Conservation (phyloP, 2,113 vertebrate species). For the Anguilla rostrata region DNA sequence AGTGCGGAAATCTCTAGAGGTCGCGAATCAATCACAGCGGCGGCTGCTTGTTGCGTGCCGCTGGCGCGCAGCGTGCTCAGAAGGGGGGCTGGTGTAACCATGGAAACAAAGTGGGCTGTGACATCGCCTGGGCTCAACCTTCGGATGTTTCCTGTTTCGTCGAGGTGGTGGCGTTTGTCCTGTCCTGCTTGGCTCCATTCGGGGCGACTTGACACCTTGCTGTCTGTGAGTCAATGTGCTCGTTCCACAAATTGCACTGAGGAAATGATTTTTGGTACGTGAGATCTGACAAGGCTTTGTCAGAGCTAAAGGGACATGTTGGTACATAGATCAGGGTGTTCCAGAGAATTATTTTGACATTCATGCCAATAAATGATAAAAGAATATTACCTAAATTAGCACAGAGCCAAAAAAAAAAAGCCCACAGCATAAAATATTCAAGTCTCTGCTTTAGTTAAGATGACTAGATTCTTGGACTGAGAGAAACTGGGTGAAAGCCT, state of each 20-base stretch:
- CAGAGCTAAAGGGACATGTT: neutral
- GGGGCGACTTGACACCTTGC: neutral
- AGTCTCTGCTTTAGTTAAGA: too few species aligned
- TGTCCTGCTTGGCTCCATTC: neutral
- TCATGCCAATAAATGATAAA: neutral
- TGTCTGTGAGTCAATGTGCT: neutral
- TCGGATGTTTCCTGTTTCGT: neutral
- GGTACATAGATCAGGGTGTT: neutral
- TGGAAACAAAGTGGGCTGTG: constrained; percentile 47
- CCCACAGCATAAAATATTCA: too few species aligned
- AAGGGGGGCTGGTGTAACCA: constrained; percentile 40
- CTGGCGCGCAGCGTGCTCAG: constrained; percentile 48
- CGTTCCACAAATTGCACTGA: neutral
- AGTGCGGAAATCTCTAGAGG: constrained; percentile 40
- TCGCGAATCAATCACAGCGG: constrained; percentile 58
- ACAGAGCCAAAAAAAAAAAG: neutral
- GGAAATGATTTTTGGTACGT: neutral
- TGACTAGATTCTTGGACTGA: too few species aligned
- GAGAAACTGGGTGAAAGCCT: too few species aligned
- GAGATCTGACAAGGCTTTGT: neutral
- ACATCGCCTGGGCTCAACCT: neutral
- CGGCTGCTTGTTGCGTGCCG: constrained; percentile 49
- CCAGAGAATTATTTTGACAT: neutral
- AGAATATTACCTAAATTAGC: neutral
- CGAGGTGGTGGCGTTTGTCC: neutral